Percentiles rank a stretch among this genome's conserved stretches.
phyloP scores from a whole-genome alignment of 2,797 vertebrate species.

The Pristis pectinata region DNA sequence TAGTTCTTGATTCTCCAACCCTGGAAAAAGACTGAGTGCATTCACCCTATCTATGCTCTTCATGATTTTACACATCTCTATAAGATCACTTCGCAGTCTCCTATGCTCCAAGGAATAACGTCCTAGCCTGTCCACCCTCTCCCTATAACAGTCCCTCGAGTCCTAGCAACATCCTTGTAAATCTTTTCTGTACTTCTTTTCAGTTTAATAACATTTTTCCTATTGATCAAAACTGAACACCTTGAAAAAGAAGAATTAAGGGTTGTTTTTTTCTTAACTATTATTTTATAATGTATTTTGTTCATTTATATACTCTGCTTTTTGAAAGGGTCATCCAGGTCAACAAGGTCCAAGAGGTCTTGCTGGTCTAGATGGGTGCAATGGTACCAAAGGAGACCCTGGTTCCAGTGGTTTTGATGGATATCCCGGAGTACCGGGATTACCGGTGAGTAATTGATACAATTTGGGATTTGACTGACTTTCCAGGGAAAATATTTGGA shows the following conservation, averaged over 20 bases:
- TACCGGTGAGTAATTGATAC: conserved; percentile 55
- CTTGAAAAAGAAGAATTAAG: neutral
- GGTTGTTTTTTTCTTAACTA: neutral
- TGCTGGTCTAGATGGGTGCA: conserved; percentile 77
- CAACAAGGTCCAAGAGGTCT: conserved; percentile 68
- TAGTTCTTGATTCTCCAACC: no score
- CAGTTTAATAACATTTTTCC: no score
- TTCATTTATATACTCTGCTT: neutral
- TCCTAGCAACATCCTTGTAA: no score
- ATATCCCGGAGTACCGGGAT: conserved; percentile 62
- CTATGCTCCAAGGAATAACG: no score
- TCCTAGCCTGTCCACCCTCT: no score
- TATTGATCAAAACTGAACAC: no score
- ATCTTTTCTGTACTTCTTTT: no score
- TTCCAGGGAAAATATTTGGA: neutral
- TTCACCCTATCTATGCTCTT: no score
- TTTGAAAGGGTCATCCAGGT: conserved; percentile 77
- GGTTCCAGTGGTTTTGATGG: conserved; percentile 56
- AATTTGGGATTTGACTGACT: neutral
- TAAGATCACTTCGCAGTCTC: no score
- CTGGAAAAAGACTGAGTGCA: no score
- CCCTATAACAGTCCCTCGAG: no score
- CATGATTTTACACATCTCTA: no score
- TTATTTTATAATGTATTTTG: neutral
- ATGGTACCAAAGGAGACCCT: conserved; percentile 70